Conservation (phyloP, 2,797 vertebrate species). For the Schizothorax lantsangensis region DNA sequence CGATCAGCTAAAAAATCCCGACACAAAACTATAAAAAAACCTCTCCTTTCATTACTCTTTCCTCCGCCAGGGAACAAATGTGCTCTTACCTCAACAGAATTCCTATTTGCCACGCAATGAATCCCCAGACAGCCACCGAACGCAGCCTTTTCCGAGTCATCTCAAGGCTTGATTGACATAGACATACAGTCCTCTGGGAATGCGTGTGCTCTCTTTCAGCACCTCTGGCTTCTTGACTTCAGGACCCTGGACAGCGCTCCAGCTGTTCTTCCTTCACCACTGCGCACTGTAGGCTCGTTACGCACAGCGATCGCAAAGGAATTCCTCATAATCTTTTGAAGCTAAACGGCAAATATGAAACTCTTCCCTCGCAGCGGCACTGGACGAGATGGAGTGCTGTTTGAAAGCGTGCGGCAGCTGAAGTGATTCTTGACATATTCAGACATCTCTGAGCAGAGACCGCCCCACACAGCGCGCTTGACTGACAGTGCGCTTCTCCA, state of each 20-base stretch:
- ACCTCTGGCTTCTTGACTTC: slow-evolving; percentile 57
- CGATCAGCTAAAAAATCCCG: neutral
- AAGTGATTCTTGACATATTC: slow-evolving; percentile 54
- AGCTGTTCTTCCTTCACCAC: slow-evolving; percentile 52
- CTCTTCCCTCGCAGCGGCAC: neutral
- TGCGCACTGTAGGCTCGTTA: slow-evolving; percentile 36
- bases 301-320: slow-evolving; percentile 40
- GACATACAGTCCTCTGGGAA: slow-evolving; percentile 51
- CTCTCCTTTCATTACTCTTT: neutral
- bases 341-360: slow-evolving; percentile 16
- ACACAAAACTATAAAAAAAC: neutral
- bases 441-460: slow-evolving; percentile 53
- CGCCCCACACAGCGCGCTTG: slow-evolving; percentile 52
- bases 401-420: slow-evolving; percentile 36
- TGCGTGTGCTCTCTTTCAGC: slow-evolving; percentile 53
- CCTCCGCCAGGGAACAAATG: neutral
- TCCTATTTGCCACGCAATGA: slow-evolving; percentile 66
- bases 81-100: slow-evolving; percentile 66
- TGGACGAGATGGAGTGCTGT: neutral
- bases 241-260: slow-evolving; percentile 68
- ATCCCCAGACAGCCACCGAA: slow-evolving; percentile 63
- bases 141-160: slow-evolving; percentile 63
- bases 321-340: slow-evolving; percentile 55
- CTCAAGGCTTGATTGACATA: slow-evolving; percentile 53
- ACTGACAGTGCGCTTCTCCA: slow-evolving; percentile 61